A percentile compares a stretch with the other conserved stretches of the same genome.
phyloP scores from a whole-genome alignment of 92 coral and sea anemone genomes.

The Umimayanthus kanabou region DNA sequence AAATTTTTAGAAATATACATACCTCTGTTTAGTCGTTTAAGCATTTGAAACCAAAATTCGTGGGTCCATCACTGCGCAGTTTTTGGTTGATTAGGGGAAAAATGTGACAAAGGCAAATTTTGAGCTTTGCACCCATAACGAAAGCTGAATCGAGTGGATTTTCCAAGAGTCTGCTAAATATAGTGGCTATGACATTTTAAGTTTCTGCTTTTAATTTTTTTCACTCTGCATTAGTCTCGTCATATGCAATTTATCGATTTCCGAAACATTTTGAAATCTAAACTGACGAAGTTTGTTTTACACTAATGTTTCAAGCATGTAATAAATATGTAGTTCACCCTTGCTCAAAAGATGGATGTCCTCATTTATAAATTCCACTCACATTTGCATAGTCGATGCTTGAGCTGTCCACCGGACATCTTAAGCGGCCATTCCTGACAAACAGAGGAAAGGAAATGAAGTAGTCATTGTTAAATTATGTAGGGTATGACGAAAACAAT shows the following conservation, averaged over 20 bases:
- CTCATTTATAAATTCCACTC: slow-evolving; percentile 1
- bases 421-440: slow-evolving; percentile 60
- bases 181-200: background rate
- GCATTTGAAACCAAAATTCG: background rate
- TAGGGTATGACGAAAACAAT: background rate
- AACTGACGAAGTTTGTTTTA: background rate
- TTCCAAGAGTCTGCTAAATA: background rate
- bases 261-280: background rate
- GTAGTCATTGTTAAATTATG: background rate
- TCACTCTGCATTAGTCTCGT: background rate
- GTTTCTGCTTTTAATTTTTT: background rate
- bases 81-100: background rate
- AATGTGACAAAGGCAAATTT: background rate
- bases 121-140: background rate
- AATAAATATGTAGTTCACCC: background rate
- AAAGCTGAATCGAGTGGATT: background rate
- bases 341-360: background rate
- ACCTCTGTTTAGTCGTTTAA: no score
- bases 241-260: background rate
- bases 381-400: slow-evolving; percentile 84
- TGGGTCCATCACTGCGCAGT: background rate
- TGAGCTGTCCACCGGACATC: slow-evolving; percentile 89
- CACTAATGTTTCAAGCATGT: no score
- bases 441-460: background rate
- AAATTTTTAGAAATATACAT: no score